phyloP scores from a whole-genome alignment of 2,797 vertebrate species.

The Gallirallus australis region DNA sequence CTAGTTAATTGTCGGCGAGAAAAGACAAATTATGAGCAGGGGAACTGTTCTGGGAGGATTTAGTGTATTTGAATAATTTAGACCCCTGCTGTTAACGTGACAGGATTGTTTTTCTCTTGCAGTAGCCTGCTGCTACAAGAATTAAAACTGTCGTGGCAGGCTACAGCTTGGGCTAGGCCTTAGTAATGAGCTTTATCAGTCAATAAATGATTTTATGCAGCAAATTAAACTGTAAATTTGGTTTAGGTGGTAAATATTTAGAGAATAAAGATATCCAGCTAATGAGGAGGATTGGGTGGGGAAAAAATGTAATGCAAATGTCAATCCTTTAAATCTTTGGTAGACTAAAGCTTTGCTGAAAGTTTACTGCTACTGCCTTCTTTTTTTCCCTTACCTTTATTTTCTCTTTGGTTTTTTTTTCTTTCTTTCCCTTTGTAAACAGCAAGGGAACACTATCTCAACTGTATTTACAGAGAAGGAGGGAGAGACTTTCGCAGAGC shows the following conservation, averaged over 20 bases:
- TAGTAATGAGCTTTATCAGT: conserved; percentile 89
- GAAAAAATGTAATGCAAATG: conserved; percentile 78
- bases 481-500: neutral
- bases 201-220: conserved; percentile 93
- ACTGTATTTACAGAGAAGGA: conserved; percentile 61
- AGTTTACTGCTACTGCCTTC: conserved; percentile 66
- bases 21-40: conserved; percentile 97
- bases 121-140: conserved; percentile 92
- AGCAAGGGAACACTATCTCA: conserved; percentile 60
- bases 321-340: conserved; percentile 82
- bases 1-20: conserved; percentile 94
- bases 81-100: conserved; percentile 93
- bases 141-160: conserved; percentile 90
- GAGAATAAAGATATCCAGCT: conserved; percentile 84
- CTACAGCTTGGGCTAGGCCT: conserved; percentile 79
- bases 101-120: conserved; percentile 96
- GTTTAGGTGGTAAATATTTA: conserved; percentile 90
- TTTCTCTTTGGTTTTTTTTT: neutral
- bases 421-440: conserved; percentile 52
- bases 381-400: neutral
- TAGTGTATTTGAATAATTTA: conserved; percentile 99
- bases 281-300: conserved; percentile 80
- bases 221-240: conserved; percentile 96
- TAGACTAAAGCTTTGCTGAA: conserved; percentile 64
- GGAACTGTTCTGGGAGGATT: conserved; percentile 91